Percentiles rank a stretch among this genome's conserved stretches.
Conservation (phyloP, 2,797 vertebrate species). For the Sebastes dallii region DNA sequence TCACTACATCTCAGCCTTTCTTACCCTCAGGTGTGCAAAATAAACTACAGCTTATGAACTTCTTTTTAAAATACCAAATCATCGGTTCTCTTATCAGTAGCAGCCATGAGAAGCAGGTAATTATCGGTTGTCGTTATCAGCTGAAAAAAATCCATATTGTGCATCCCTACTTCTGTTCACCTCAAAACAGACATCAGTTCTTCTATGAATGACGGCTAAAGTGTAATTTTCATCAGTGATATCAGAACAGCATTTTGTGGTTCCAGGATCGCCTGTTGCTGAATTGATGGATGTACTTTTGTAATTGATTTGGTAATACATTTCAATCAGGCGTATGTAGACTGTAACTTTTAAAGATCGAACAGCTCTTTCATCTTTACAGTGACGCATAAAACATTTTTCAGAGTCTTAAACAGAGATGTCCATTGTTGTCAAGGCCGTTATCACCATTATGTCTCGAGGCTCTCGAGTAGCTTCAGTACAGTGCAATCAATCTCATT, state of each 20-base stretch:
- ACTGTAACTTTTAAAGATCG: not conserved
- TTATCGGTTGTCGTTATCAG: too few species aligned
- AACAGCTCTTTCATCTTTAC: not conserved
- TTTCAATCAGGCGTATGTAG: not conserved
- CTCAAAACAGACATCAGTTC: not conserved
- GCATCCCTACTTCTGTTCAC: too few species aligned
- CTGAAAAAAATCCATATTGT: too few species aligned
- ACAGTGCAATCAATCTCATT: constrained; percentile 40
- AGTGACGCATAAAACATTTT: not conserved
- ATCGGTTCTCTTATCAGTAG: too few species aligned
- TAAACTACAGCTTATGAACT: too few species aligned
- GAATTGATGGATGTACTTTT: not conserved
- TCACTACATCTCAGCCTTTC: too few species aligned
- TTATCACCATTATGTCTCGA: constrained; percentile 11
- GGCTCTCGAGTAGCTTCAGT: not conserved
- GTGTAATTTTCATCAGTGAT: not conserved
- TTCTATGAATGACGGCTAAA: not conserved
- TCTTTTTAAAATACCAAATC: too few species aligned
- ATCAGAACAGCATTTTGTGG: not conserved
- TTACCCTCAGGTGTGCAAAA: too few species aligned
- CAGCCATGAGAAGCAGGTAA: too few species aligned
- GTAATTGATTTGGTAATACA: not conserved
- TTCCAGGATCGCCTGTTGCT: not conserved
- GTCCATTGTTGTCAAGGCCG: constrained; percentile 6
- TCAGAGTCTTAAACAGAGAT: constrained; percentile 19